Base-by-base conservation (phyloP, 2,888 invertebrate species). In the Tenthredo amoena region DNA sequence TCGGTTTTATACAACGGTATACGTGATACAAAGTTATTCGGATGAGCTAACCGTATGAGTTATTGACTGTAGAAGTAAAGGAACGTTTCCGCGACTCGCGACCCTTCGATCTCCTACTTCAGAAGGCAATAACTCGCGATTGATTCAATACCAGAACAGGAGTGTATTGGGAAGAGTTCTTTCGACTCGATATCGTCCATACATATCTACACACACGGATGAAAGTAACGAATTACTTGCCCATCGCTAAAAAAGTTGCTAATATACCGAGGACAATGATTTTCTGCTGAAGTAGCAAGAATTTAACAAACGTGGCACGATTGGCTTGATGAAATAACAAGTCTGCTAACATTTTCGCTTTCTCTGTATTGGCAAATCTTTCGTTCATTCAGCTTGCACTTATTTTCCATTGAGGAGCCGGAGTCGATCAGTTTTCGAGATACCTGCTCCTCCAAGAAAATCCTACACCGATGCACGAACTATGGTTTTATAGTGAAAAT, bases 61-160 rank as follows among this genome's bases (percentile, higher is more conserved):
- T 71, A 71, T 71, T 71, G 71, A 71, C 37, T 71, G 18, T 18
- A n/a, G 71, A 71, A 71, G 37, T 71, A 18, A 37, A 71, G 34
- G 37, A 71, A 62, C 26, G 62, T 62, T 62, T 62, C 12, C 62
- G 62, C 26, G 62, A 6, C n/a, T 71, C 71, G 71, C n/a, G 18
- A 71, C 71, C 71, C 71, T 37, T 37, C 34, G 37, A 21, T 71
- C 71, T 71, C 18, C 71, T 71, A 71, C 71, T 71, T 18, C 71
- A 71, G 37, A 71, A 71, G 71, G 71, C 71, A 71, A 71, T 71
- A 71, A 71, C 71, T 71, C 71, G 71, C 71, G 34, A 71, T 71
- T 71, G 71, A 71, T 71, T 71, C 71, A 71, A 71, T 71, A 71
- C 37, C 71, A n/a, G 31, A 71, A 71, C 18, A 34, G 71, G 9